These are phyloP conservation scores for Neoitamus cyanurus DNA, from an alignment of 2,888 invertebrate genomes.

Conservation along the genomic window DNA sequence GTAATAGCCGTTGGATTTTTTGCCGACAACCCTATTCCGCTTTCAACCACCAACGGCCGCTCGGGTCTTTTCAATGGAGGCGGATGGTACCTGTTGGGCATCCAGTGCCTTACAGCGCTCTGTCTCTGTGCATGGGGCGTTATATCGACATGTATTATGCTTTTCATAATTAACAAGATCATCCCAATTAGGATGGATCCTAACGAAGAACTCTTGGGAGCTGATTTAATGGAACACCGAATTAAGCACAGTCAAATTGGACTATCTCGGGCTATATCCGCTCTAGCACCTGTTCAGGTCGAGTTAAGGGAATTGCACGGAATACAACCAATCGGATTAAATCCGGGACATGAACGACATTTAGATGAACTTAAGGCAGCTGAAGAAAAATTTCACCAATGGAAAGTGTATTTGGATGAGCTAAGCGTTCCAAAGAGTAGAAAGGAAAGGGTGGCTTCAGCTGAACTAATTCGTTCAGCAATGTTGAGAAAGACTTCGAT, in stretches of 20 bases:
- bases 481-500: conserved; percentile 24
- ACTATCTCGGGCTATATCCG: conserved; percentile 79
- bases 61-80: conserved; percentile 85
- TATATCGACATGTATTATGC: conserved; percentile 74
- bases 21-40: conserved; percentile 84
- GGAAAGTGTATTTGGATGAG: conserved; percentile 63
- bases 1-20: conserved; percentile 89
- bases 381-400: conserved; percentile 62
- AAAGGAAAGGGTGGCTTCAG: conserved; percentile 6
- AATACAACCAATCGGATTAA: conserved; percentile 70
- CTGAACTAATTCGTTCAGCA: conserved; percentile 1
- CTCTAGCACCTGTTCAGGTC: conserved; percentile 74
- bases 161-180: conserved; percentile 83
- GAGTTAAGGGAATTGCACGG: conserved; percentile 61
- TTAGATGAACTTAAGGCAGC: conserved; percentile 62
- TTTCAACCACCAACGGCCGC: conserved; percentile 82
- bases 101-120: conserved; percentile 80
- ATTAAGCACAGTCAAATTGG: conserved; percentile 77
- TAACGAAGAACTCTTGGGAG: conserved; percentile 87
- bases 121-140: conserved; percentile 82
- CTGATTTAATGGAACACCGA: conserved; percentile 88
- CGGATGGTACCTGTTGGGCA: conserved; percentile 86
- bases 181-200: conserved; percentile 87
- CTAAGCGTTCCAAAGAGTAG: conserved; percentile 39
- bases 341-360: conserved; percentile 71